phyloP scores from a whole-genome alignment of 2,797 vertebrate genomes.

The Lerista edwardsae region DNA sequence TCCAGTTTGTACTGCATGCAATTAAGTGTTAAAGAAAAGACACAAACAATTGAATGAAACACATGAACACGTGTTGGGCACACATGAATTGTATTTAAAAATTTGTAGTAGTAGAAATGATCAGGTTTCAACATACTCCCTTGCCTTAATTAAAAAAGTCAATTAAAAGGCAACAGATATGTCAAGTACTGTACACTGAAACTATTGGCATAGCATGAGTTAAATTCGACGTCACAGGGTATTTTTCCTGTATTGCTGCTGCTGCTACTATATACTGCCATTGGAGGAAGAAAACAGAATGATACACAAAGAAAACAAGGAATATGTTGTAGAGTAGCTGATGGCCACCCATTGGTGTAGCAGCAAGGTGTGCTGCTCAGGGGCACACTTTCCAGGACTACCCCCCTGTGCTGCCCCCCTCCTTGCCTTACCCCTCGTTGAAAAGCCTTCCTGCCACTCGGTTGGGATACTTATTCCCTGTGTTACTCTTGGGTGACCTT shows the following conservation, averaged over 20 bases:
- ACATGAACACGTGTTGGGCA: background rate
- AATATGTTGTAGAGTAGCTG: background rate
- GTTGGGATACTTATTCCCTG: too few relatives aligned
- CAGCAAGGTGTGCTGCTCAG: too few relatives aligned
- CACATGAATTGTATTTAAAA: background rate
- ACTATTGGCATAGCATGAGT: background rate
- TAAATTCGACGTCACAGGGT: background rate
- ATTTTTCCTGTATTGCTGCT: background rate
- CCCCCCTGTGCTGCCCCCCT: too few relatives aligned
- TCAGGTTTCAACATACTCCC: background rate
- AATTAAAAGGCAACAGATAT: conserved; percentile 7
- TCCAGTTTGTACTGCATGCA: background rate
- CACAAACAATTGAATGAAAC: background rate
- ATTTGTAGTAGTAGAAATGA: background rate
- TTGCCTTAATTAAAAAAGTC: background rate
- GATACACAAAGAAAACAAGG: background rate
- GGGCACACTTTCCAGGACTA: too few relatives aligned
- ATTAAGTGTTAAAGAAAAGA: conserved; percentile 3
- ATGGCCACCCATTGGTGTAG: too few relatives aligned
- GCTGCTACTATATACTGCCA: too few relatives aligned
- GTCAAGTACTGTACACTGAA: background rate
- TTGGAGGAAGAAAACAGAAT: background rate
- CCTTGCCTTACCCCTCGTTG: too few relatives aligned
- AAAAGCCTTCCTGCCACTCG: too few relatives aligned
- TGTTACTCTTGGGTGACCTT: too few relatives aligned